Percentiles rank a stretch among this genome's conserved stretches.
phyloP scores from a whole-genome alignment of 1,140 invertebrate genomes.

The Asbolus verrucosus region DNA sequence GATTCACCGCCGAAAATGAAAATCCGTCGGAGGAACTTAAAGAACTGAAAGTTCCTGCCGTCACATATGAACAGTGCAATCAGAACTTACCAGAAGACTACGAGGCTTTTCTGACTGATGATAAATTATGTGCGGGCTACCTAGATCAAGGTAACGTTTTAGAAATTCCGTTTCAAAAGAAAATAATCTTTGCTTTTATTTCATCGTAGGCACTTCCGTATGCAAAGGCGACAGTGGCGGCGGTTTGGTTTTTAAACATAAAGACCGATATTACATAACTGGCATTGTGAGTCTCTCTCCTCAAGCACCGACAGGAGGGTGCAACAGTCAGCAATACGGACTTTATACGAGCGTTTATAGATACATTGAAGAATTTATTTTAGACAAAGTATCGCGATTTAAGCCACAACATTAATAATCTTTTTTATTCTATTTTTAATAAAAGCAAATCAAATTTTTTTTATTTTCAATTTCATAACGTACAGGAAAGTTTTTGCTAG shows the following conservation, averaged over 20 bases:
- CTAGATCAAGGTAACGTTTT: not conserved
- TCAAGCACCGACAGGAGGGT: not conserved
- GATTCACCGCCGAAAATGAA: not conserved
- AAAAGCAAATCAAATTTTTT: no score
- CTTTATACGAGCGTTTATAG: conserved; percentile 16
- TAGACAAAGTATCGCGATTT: conserved; percentile 6
- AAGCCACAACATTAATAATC: no score
- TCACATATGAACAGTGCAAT: not conserved
- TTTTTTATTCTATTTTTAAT: no score
- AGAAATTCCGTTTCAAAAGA: not conserved
- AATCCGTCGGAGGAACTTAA: not conserved
- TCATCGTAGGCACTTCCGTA: conserved; percentile 1
- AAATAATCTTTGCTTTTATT: not conserved
- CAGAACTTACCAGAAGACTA: conserved; percentile 12
- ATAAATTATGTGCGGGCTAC: conserved; percentile 28
- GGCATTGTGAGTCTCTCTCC: conserved; percentile 38
- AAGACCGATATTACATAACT: conserved; percentile 14
- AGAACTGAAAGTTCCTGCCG: conserved; percentile 14
- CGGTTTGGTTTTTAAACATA: not conserved
- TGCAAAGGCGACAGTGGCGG: conserved; percentile 22
- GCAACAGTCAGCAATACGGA: conserved; percentile 7
- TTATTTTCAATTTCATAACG: no score
- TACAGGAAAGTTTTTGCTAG: no score
- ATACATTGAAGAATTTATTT: conserved; percentile 1
- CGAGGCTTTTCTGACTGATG: conserved; percentile 1